Evolutionary conservation across 2,888 invertebrate genomes (phyloP), one percentile per base, ranked within the genome.

Genomic region (Venusia cambrica): DNA sequence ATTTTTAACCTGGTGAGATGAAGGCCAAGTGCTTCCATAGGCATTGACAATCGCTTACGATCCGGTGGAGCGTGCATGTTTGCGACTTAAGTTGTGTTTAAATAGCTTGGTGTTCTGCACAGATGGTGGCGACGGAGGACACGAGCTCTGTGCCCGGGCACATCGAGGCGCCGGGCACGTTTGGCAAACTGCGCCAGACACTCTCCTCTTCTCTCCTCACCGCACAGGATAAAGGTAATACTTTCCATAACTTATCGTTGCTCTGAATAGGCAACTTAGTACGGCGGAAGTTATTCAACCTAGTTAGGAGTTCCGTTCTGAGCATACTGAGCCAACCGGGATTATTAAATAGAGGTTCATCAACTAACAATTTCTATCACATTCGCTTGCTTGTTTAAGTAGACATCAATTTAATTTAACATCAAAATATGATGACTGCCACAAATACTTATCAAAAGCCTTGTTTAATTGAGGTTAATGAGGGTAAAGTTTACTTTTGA

Each of bases 51-150:
- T n/a, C n/a, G n/a, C n/a, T n/a, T n/a, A n/a, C n/a, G n/a, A n/a
- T n/a, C n/a, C n/a, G n/a, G n/a, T n/a, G n/a, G n/a, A 14, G 17
- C 28, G 16, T 18, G 2, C 13, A 10, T 17, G 3, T 17, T n/a
- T n/a, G n/a, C n/a, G n/a, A 15, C 5, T 4, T 10, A 13, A n/a
- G n/a, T n/a, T n/a, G n/a, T n/a, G n/a, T n/a, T 12, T 21, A 26
- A 25, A 8, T 5, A 14, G 16, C 13, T 14, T 49, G 16, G 31
- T 16, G 8, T 40, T 52, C 33, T 73, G 34, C 73, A 17, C 84
- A 95, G 95, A 95, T 95, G 93, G 95, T 95, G 88, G 92, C 93
- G 67, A 91, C 93, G 52, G 94, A 94, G 68, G 93, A 93, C 53
- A 89, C 90, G 42, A 89, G 89, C 62, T 74, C 85, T 24, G 87